Evolutionary conservation across 2,113 vertebrate species (phyloP).

Genomic region (Catharus bicknelli): DNA sequence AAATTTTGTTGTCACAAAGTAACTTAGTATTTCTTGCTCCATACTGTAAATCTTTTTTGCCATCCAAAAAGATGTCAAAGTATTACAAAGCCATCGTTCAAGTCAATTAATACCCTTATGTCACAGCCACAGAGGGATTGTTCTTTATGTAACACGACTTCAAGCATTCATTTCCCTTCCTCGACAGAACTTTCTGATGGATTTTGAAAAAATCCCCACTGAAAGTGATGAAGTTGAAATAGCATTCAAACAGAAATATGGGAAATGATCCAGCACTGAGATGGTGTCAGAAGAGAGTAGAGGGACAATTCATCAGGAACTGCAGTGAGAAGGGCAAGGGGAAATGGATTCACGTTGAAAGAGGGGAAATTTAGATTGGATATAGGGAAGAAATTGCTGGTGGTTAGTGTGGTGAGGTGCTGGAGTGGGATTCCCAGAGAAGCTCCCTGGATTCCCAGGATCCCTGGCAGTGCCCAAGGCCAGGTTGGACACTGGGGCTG

Average conservation of each 20-base stretch:
- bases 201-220: not conserved
- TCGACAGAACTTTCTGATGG: not conserved
- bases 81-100: not conserved
- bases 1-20: not conserved
- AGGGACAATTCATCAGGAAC: not conserved
- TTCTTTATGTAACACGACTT: not conserved
- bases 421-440: not conserved
- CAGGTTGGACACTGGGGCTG: fast-evolving
- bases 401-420: not conserved
- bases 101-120: not conserved
- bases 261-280: not conserved
- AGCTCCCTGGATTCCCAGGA: not conserved
- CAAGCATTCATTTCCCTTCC: not conserved
- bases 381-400: not conserved
- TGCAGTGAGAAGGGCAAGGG: not conserved
- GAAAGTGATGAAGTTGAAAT: not conserved
- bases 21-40: not conserved
- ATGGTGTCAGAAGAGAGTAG: not conserved
- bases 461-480: not conserved
- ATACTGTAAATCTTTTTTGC: not conserved
- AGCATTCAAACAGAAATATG: not conserved
- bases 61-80: not conserved
- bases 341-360: not conserved
- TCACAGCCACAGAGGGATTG: not conserved
- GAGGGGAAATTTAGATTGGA: not conserved